Base-by-base conservation (phyloP, 2,888 invertebrate species). In the Exephanes ischioxanthus region DNA sequence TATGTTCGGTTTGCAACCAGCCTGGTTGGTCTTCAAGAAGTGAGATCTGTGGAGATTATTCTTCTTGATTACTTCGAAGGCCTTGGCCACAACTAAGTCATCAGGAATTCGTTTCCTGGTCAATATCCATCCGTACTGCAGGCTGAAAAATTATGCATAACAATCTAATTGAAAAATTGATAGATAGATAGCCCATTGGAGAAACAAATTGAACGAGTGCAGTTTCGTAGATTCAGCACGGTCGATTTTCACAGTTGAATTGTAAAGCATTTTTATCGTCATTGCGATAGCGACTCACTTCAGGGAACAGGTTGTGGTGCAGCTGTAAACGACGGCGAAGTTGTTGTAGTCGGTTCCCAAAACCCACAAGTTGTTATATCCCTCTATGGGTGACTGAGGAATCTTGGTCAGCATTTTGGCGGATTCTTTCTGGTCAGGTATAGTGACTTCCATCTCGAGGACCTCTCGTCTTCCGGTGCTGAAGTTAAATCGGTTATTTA, bases 311-410 rank as follows among this genome's bases (percentile, higher is more conserved):
- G 95, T 91, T 87, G 96, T 94, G 1, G 90, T 91, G 89, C 97
- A 97, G 30, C 95, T 95, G 94, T 96, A 97, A 11, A 96, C 95
- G 0, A 96, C 94, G 0, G 96, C 94, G 87, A 95, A 96, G 22
- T 93, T 94, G 0, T 93, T 92, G 90, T 97, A 97, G 90, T 97
- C 96, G 0, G 96, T 96, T 41, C 94, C 95, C n/a, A 97, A 89
- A 0, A 97, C 94, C 96, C 96, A 96, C 90, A 96, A 96, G 1
- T 95, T 95, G 0, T 95, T 94, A 26, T 95, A 94, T 45, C 94
- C 92, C 16, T 48, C 91, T 30, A 95, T 94, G 93, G 96, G 96
- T 61, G 96, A 58, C 1, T 14, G 26, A 22, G 58, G 58, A 22
- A 96, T 96, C 33, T 94, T 94, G 41, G 96, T 96, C 0, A 94